Conservation (phyloP, 2,888 invertebrate species). For the Auanema sp. region DNA sequence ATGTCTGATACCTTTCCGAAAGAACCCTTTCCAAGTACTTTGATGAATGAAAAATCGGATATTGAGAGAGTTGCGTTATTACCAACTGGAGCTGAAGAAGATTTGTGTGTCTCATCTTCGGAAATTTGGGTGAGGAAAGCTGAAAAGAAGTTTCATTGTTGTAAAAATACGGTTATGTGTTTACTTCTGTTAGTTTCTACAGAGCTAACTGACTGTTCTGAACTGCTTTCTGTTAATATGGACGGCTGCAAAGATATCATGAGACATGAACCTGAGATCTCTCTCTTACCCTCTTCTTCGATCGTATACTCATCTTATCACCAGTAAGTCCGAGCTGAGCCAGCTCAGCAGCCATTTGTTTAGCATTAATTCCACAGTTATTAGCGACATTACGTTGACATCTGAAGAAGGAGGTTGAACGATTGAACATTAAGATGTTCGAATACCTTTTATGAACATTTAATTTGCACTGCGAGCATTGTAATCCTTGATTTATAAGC, state of each 20-base stretch:
- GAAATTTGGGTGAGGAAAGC: slow-evolving; percentile 19
- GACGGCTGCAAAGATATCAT: no score
- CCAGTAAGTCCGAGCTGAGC: slow-evolving; percentile 88
- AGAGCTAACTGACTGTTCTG: no score
- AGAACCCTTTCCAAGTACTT: slow-evolving; percentile 97
- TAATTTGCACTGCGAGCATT: slow-evolving; percentile 83
- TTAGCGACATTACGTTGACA: slow-evolving; percentile 99
- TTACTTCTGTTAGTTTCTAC: not conserved
- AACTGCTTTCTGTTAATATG: no score
- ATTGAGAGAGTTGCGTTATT: slow-evolving; percentile 41
- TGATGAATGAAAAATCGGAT: slow-evolving; percentile 92
- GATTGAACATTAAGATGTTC: not conserved
- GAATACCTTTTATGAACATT: slow-evolving; percentile 89
- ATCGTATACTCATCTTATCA: slow-evolving; percentile 75
- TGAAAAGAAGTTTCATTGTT: not conserved
- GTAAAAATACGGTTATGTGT: not conserved
- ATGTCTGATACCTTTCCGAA: slow-evolving; percentile 77
- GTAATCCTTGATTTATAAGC: slow-evolving; percentile 90
- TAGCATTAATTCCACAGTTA: slow-evolving; percentile 97
- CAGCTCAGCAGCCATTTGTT: slow-evolving; percentile 90
- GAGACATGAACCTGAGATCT: no score
- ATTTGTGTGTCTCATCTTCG: slow-evolving; percentile 13
- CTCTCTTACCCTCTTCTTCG: slow-evolving; percentile 63
- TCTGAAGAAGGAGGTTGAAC: slow-evolving; percentile 26
- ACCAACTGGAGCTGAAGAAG: slow-evolving; percentile 2